Conservation (phyloP, 1,140 invertebrate species). For the Littorina saxatilis region DNA sequence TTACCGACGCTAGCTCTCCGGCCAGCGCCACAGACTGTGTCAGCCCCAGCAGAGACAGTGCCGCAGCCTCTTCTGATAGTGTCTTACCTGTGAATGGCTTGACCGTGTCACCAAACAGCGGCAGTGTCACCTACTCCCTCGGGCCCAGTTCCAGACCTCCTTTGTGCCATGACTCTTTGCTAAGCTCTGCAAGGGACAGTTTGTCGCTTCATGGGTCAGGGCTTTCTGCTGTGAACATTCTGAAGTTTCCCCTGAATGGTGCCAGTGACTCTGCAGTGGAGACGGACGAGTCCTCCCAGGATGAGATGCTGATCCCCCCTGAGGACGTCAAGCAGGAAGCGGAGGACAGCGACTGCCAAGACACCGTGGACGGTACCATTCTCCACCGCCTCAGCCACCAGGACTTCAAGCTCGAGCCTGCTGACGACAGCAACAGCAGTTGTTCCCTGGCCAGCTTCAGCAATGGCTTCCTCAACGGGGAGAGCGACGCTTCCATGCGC, state of each 20-base stretch:
- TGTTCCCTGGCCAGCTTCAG: not conserved
- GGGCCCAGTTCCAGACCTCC: too few species aligned
- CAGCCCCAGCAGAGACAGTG: conserved; percentile 3
- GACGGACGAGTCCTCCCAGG: conserved; percentile 1
- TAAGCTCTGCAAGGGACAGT: too few species aligned
- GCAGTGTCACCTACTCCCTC: too few species aligned
- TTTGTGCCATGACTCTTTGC: too few species aligned
- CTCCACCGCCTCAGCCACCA: not conserved
- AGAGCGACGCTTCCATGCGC: conserved; percentile 73
- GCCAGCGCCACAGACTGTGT: not conserved
- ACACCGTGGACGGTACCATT: not conserved
- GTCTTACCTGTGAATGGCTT: not conserved
- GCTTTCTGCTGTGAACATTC: not conserved
- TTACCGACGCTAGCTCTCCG: not conserved
- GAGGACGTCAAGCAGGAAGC: conserved; percentile 6
- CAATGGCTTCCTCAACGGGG: conserved; percentile 32
- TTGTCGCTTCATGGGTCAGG: too few species aligned
- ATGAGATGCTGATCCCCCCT: conserved; percentile 1
- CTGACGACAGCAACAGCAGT: conserved; percentile 6
- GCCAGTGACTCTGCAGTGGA: conserved; percentile 7
- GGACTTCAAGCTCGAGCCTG: conserved; percentile 3
- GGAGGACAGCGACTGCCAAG: not conserved
- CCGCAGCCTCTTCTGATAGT: not conserved
- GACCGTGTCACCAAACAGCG: not conserved
- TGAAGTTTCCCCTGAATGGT: too few species aligned